phyloP scores from a whole-genome alignment of 2,888 invertebrate genomes.

The Zonitis immaculata region DNA sequence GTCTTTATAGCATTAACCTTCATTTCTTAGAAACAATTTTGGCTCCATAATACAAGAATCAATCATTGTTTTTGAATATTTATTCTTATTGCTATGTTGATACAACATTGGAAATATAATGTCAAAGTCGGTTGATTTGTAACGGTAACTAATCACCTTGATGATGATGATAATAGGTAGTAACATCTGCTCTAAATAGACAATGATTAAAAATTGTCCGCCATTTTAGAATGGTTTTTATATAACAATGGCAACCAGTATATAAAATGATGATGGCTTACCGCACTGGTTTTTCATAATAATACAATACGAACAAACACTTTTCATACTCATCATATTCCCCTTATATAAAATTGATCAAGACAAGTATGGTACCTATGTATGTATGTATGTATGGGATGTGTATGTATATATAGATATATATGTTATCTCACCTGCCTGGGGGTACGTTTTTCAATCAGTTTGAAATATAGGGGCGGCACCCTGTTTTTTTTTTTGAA shows the following conservation, averaged over 20 bases:
- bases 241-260: slow-evolving; percentile 35
- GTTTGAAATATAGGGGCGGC: slow-evolving; percentile 14
- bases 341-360: slow-evolving; percentile 24
- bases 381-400: no score
- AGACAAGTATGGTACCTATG: slow-evolving; percentile 19
- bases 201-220: slow-evolving; percentile 24
- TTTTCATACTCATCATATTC: slow-evolving; percentile 33
- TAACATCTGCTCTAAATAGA: slow-evolving; percentile 25
- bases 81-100: no score
- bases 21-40: no score
- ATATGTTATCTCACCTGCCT: slow-evolving; percentile 38
- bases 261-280: slow-evolving; percentile 32
- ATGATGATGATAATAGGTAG: neutral
- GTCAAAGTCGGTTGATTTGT: slow-evolving; percentile 3
- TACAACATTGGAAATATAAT: no score
- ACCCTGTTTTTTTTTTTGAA: no score
- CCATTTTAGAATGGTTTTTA: slow-evolving; percentile 28
- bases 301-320: slow-evolving; percentile 36
- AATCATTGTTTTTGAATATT: no score
- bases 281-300: slow-evolving; percentile 36
- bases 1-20: no score
- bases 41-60: no score
- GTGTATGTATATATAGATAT: no score
- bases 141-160: slow-evolving; percentile 8
- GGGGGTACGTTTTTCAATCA: slow-evolving; percentile 39